Evolutionary conservation across 2,113 vertebrate species (phyloP).

Genomic region (Epinephelus lanceolatus): DNA sequence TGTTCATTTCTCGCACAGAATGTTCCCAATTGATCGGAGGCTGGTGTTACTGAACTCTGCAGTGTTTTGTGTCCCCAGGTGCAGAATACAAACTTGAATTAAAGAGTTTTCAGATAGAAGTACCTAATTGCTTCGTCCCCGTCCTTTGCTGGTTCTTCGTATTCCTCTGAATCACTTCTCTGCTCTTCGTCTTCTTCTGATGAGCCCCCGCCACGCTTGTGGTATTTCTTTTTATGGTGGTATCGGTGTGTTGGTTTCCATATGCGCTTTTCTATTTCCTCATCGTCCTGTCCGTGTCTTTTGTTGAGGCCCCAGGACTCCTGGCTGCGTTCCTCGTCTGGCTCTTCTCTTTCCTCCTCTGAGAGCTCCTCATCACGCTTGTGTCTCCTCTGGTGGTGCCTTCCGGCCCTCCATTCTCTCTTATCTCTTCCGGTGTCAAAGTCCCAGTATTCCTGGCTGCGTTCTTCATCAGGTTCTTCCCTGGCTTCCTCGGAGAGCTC

Average conservation of each 20-base stretch:
- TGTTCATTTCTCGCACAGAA: background rate
- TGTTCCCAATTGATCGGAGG: background rate
- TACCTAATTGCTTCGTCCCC: constrained; percentile 73
- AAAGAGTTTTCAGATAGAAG: background rate
- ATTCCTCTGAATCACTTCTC: constrained; percentile 57
- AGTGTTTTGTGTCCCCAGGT: background rate
- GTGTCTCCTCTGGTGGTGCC: constrained; percentile 59
- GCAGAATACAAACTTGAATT: background rate
- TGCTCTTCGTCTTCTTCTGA: constrained; percentile 65
- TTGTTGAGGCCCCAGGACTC: constrained; percentile 65
- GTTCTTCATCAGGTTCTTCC: constrained; percentile 59
- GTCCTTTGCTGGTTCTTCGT: constrained; percentile 54
- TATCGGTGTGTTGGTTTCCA: constrained; percentile 77
- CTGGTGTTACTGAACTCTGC: background rate
- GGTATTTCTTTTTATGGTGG: constrained; percentile 69
- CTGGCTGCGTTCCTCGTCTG: constrained; percentile 62
- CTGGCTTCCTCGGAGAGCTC: constrained; percentile 42
- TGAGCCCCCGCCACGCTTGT: constrained; percentile 63
- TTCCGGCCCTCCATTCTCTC: constrained; percentile 46
- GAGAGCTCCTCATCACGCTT: constrained; percentile 57
- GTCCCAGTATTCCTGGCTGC: constrained; percentile 74
- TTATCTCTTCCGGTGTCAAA: constrained; percentile 55
- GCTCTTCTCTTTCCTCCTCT: constrained; percentile 54
- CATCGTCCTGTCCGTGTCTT: constrained; percentile 51
- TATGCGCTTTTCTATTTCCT: constrained; percentile 65